Percentiles rank a stretch among this genome's conserved stretches.
phyloP scores from a whole-genome alignment of 1,140 invertebrate species.

The Magallana angulata region DNA sequence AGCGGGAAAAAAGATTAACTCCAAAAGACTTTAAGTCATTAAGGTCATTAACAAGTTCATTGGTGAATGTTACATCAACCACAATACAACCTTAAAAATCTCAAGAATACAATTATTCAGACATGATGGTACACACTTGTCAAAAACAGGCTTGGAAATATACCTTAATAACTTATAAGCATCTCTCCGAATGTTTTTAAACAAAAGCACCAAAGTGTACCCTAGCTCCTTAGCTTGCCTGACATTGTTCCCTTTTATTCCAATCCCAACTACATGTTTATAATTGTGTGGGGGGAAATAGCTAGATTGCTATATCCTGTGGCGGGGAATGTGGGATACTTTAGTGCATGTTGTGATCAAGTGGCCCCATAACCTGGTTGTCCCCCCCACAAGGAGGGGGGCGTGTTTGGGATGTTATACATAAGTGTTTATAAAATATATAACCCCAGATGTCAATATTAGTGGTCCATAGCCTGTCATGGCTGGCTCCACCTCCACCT shows the following conservation, averaged over 20 bases:
- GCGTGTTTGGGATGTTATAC: background rate
- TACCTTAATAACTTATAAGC: background rate
- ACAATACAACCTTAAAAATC: background rate
- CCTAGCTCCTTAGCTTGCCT: background rate
- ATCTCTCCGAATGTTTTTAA: background rate
- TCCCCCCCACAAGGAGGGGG: background rate
- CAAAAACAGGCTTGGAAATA: background rate
- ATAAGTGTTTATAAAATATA: background rate
- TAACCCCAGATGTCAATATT: background rate
- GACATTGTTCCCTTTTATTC: background rate
- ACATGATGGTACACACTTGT: background rate
- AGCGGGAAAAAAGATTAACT: background rate
- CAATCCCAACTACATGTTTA: background rate
- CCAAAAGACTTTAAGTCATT: background rate
- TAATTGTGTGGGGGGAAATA: background rate
- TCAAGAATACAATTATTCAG: background rate
- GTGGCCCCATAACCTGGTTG: background rate
- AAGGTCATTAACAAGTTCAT: background rate
- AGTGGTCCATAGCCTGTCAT: background rate
- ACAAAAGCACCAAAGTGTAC: background rate
- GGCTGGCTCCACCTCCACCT: background rate
- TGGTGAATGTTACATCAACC: background rate
- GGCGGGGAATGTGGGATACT: background rate
- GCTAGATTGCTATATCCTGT: background rate
- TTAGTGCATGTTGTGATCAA: background rate